A percentile compares a stretch with the other conserved stretches of the same genome.
Evolutionary conservation across 1,140 invertebrate species (phyloP).

Genomic region (Marisa cornuarietis): DNA sequence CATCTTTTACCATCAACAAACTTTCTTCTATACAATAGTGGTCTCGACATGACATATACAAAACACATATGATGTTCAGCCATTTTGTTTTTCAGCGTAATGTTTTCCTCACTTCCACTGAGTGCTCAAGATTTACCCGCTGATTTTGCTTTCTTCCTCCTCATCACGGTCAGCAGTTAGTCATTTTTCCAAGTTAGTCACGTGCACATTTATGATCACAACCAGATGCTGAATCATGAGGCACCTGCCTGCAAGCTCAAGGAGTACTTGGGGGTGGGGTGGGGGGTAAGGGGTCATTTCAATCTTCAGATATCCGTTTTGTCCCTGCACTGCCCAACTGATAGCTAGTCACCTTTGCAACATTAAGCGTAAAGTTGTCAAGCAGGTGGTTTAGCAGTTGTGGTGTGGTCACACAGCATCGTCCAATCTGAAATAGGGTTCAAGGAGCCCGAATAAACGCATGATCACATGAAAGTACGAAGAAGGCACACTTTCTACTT

Average conservation of each 20-base stretch:
- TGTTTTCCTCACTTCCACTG: too few relatives aligned
- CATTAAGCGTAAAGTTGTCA: conserved; percentile 18
- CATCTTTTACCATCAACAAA: too few relatives aligned
- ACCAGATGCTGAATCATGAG: conserved; percentile 14
- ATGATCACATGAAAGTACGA: too few relatives aligned
- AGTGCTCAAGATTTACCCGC: too few relatives aligned
- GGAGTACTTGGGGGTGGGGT: background rate
- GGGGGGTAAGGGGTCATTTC: background rate
- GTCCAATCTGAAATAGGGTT: conserved; percentile 1
- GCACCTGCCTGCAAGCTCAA: conserved; percentile 18
- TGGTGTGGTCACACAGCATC: conserved; percentile 12
- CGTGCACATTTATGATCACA: conserved; percentile 4
- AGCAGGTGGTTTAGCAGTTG: conserved; percentile 11
- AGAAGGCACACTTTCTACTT: too few relatives aligned
- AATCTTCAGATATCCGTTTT: background rate
- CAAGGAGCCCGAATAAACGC: too few relatives aligned
- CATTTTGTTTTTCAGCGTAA: too few relatives aligned
- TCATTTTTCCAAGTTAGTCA: conserved; percentile 1
- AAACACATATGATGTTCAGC: too few relatives aligned
- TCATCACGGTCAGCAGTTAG: background rate
- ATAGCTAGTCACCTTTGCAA: conserved; percentile 21
- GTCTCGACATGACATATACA: too few relatives aligned
- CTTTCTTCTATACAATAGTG: too few relatives aligned
- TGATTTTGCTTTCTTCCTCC: too few relatives aligned
- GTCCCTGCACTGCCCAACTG: conserved; percentile 17